Percentiles rank a stretch among this genome's conserved stretches.
These are phyloP conservation scores for Brachionus paranguensis DNA, from an alignment of 1,140 invertebrate genomes.

Conservation along the genomic window DNA sequence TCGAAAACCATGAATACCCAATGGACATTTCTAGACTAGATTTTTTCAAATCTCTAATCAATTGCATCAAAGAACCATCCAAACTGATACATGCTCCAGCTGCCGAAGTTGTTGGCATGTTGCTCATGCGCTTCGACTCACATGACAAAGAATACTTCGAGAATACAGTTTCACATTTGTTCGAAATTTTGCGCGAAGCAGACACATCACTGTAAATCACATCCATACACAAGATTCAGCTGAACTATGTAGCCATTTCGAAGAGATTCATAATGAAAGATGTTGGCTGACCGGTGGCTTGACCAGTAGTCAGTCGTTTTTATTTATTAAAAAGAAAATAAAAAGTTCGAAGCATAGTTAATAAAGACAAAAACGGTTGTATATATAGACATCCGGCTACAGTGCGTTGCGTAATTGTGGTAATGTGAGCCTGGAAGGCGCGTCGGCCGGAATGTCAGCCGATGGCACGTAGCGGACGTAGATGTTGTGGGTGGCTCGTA, in stretches of 20 bases:
- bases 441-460: too few relatives aligned
- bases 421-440: too few relatives aligned
- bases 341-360: too few relatives aligned
- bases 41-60: slow-evolving; percentile 47
- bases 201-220: slow-evolving; percentile 53
- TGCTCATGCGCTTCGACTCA: slow-evolving; percentile 52
- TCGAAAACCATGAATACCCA: slow-evolving; percentile 54
- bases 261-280: slow-evolving; percentile 45
- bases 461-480: too few relatives aligned
- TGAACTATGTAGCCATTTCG: slow-evolving; percentile 53
- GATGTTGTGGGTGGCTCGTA: too few relatives aligned
- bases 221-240: slow-evolving; percentile 57
- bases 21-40: slow-evolving; percentile 48
- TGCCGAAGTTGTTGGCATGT: slow-evolving; percentile 63
- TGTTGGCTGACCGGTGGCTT: too few relatives aligned
- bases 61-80: slow-evolving; percentile 46
- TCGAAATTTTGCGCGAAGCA: slow-evolving; percentile 42
- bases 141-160: slow-evolving; percentile 44
- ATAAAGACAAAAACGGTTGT: too few relatives aligned
- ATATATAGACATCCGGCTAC: too few relatives aligned
- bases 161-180: slow-evolving; percentile 32
- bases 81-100: slow-evolving; percentile 57
- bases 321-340: too few relatives aligned
- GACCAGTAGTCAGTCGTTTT: too few relatives aligned
- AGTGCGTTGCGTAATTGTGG: too few relatives aligned